Base-by-base conservation (phyloP, 1,140 invertebrate species). In the Bombus picipes region DNA sequence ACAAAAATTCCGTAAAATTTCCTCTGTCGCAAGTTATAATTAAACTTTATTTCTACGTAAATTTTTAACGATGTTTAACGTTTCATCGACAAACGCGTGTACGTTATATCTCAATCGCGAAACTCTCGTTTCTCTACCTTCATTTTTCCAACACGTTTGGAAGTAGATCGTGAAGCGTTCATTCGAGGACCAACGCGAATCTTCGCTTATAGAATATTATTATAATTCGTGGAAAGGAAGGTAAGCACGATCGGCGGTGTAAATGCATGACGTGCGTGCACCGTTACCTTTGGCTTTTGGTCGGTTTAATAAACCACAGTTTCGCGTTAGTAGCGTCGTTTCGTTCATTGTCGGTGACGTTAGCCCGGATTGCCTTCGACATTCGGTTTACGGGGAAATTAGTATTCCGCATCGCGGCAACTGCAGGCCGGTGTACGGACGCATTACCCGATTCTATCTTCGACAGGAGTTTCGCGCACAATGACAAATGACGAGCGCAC, bases 381-480 rank as follows among this genome's bases (percentile, higher is more conserved):
- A 47, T 77, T 12, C 66, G 32, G 76, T 88, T 87, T 72, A 81
- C 65, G 72, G 78, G 47, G 66, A 85, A 81, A 85, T 83, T 88
- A 78, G 81, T 77, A 86, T 83, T 68, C 47, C 87, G 65, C 28
- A 59, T 71, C 72, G 57, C 70, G 43, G 13, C 32, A 81, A 73
- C 43, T 81, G 32, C 66, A 65, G 41, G 4, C 72, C 18, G 32
- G 18, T 43, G 71, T 71, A 66, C 85, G 32, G 53, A 57, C 57
- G 75, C 71, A 82, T 39, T 53, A 22, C 1, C 70, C 22, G 66
- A 66, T 73, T 86, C 70, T 72, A 86, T 85, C 75, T 75, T 86
- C 25, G 43, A 75, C n/a, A 68, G 62, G 72, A 77, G 39, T 88
- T 88, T 71, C 76, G 34, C 34, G 15, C 32, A 47, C 62, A 57